phyloP scores from a whole-genome alignment of 2,797 vertebrate genomes.

The Scyliorhinus canicula region DNA sequence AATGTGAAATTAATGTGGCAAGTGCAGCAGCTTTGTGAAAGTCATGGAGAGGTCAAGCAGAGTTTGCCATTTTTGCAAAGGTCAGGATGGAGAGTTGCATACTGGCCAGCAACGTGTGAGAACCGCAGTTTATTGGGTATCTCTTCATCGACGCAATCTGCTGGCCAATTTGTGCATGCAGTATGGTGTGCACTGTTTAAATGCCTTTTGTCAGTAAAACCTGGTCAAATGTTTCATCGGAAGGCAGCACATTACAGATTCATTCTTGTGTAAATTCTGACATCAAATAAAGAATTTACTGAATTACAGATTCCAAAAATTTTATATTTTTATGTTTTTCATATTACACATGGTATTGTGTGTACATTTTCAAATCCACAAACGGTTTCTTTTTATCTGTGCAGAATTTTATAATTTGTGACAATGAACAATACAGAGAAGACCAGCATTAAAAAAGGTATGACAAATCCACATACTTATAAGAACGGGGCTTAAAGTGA shows the following conservation, averaged over 20 bases:
- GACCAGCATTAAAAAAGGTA: not conserved
- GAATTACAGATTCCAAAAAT: not conserved
- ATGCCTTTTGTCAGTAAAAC: too few species aligned
- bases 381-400: not conserved
- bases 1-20: not conserved
- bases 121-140: not conserved
- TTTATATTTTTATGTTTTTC: not conserved
- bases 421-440: slow-evolving; percentile 17
- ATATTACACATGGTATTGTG: not conserved
- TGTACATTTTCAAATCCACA: not conserved
- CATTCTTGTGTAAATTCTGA: not conserved
- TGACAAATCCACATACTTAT: not conserved
- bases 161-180: not conserved
- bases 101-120: too few species aligned
- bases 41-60: not conserved
- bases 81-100: not conserved
- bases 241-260: not conserved
- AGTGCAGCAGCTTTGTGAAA: not conserved
- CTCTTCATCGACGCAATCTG: not conserved
- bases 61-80: not conserved
- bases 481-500: not conserved
- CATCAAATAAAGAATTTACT: not conserved
- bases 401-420: not conserved
- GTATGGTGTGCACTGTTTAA: not conserved
- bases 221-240: not conserved